These are phyloP conservation scores for Pachypeltis micranthus DNA, from an alignment of 1,140 invertebrate genomes.

Conservation along the genomic window DNA sequence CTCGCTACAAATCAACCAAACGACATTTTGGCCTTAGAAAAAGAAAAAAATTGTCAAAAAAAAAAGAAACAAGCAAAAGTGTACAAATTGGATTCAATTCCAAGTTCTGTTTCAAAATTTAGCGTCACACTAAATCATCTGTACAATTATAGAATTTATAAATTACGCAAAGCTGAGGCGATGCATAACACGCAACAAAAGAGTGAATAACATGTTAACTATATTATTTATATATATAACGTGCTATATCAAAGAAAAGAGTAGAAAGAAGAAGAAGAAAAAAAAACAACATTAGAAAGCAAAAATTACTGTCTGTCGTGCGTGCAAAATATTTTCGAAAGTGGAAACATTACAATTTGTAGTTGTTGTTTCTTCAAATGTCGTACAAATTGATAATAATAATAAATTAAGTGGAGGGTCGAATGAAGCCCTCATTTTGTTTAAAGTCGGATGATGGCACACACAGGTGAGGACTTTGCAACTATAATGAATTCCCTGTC, in stretches of 20 bases:
- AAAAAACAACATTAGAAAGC: slow-evolving; percentile 12
- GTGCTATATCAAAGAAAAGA: neutral
- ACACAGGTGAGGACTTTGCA: neutral
- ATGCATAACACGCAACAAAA: neutral
- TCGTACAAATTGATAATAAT: no score
- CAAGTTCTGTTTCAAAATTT: slow-evolving; percentile 1
- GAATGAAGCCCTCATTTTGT: neutral
- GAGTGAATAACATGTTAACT: neutral
- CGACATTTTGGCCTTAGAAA: neutral
- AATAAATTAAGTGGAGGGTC: neutral
- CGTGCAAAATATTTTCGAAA: neutral
- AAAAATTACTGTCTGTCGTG: slow-evolving; percentile 9
- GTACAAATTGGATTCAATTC: slow-evolving; percentile 9
- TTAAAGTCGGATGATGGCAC: slow-evolving; percentile 20
- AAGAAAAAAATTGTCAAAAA: neutral
- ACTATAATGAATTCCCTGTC: neutral
- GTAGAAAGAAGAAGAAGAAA: slow-evolving; percentile 3
- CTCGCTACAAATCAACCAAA: no score
- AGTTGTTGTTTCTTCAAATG: no score
- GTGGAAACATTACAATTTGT: neutral
- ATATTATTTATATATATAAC: neutral
- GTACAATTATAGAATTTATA: slow-evolving; percentile 4
- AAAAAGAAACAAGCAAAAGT: slow-evolving; percentile 3
- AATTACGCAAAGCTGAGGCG: slow-evolving; percentile 1
- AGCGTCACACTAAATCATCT: slow-evolving; percentile 5